Conservation (phyloP, 2,888 invertebrate species). For the Drosophila affinis region DNA sequence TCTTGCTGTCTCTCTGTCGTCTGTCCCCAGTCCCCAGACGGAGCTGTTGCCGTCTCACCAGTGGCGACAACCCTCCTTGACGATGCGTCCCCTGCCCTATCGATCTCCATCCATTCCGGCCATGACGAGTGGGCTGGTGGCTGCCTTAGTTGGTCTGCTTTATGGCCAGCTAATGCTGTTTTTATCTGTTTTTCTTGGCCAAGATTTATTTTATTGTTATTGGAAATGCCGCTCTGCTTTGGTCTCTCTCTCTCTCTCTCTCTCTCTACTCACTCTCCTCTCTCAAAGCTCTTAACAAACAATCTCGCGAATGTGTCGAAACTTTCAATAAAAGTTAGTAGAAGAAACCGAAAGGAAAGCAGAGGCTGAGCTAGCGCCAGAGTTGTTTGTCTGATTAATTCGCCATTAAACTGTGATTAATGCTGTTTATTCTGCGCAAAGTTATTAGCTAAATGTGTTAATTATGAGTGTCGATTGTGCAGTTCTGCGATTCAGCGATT, state of each 20-base stretch:
- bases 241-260: not conserved
- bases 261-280: not conserved
- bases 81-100: not conserved
- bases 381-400: slow-evolving; percentile 74
- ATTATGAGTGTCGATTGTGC: slow-evolving; percentile 73
- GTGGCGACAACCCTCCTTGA: slow-evolving; percentile 41
- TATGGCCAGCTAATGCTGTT: slow-evolving; percentile 76
- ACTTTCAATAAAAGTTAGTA: slow-evolving; percentile 70
- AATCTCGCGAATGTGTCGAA: slow-evolving; percentile 49
- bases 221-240: slow-evolving; percentile 64
- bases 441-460: slow-evolving; percentile 80
- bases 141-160: slow-evolving; percentile 61
- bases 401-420: slow-evolving; percentile 77
- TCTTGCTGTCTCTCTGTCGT: slow-evolving; percentile 10
- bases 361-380: slow-evolving; percentile 2
- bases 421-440: slow-evolving; percentile 77
- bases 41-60: slow-evolving; percentile 49
- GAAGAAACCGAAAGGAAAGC: slow-evolving; percentile 2
- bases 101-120: slow-evolving; percentile 5
- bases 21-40: slow-evolving; percentile 54
- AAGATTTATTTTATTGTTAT: slow-evolving; percentile 78
- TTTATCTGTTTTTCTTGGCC: slow-evolving; percentile 78
- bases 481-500: slow-evolving; percentile 5
- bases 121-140: slow-evolving; percentile 39
- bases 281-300: slow-evolving; percentile 4